These are phyloP conservation scores for Dendrocincla tyrannina DNA, from an alignment of 2,797 vertebrate species.

Conservation along the genomic window DNA sequence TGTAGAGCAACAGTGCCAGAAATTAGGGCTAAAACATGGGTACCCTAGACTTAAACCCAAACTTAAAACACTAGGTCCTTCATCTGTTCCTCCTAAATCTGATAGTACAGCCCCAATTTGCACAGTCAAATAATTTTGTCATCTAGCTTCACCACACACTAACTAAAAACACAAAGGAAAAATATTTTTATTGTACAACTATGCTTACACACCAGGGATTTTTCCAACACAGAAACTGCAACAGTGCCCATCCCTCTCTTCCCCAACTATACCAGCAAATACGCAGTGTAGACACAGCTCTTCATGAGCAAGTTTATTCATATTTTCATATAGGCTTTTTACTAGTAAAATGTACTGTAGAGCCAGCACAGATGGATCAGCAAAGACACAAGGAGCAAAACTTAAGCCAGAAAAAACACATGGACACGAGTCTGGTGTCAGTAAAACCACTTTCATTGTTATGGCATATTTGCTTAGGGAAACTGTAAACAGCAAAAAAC, in stretches of 20 bases:
- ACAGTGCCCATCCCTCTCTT: neutral
- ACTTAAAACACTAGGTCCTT: neutral
- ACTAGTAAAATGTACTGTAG: neutral
- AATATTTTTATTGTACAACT: neutral
- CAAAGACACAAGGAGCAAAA: neutral
- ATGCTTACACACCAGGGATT: neutral
- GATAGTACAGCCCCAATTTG: neutral
- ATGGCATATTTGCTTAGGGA: neutral
- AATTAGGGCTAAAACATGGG: neutral
- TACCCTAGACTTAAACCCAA: neutral
- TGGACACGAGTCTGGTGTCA: neutral
- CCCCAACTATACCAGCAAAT: neutral
- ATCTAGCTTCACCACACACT: neutral
- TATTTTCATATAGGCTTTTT: neutral
- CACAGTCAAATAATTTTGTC: neutral
- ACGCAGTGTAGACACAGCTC: neutral
- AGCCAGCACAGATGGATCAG: neutral
- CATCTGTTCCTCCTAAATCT: neutral
- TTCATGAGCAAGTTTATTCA: neutral
- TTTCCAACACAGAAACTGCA: neutral
- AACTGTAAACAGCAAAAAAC: neutral
- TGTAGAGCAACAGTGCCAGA: neutral
- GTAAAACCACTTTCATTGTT: neutral
- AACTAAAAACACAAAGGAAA: neutral
- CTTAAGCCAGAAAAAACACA: neutral